These are phyloP conservation scores for Lymantria monacha DNA, from an alignment of 2,888 invertebrate genomes.

Conservation along the genomic window DNA sequence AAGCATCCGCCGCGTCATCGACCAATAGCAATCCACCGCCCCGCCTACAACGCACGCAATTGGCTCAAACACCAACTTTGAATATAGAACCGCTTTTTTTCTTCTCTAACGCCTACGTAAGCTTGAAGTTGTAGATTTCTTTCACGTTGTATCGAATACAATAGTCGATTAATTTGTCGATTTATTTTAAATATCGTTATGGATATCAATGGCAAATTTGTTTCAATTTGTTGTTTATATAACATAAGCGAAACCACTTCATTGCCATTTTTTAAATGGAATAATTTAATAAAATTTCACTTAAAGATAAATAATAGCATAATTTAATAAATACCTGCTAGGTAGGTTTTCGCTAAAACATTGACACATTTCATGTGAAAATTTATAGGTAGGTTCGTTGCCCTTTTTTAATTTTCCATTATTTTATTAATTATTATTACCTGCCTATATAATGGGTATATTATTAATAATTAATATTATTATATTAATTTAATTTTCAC, in stretches of 20 bases:
- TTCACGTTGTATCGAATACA: constrained; percentile 36
- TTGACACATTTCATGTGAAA: too few relatives aligned
- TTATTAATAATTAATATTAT: too few relatives aligned
- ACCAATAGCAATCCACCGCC: constrained; percentile 67
- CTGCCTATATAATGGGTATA: too few relatives aligned
- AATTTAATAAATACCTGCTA: too few relatives aligned
- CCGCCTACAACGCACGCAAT: constrained; percentile 74
- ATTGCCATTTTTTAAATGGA: too few relatives aligned
- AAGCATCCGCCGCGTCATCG: constrained; percentile 40
- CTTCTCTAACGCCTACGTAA: constrained; percentile 78
- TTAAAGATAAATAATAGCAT: too few relatives aligned
- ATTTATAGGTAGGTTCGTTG: too few relatives aligned
- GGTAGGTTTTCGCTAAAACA: too few relatives aligned
- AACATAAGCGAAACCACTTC: neutral
- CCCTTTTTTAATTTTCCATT: too few relatives aligned
- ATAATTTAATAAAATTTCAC: too few relatives aligned
- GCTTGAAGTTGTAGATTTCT: constrained; percentile 45
- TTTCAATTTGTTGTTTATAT: constrained; percentile 19
- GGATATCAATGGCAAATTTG: constrained; percentile 7
- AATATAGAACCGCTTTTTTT: constrained; percentile 79
- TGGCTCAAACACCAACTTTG: constrained; percentile 72
- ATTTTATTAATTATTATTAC: too few relatives aligned
- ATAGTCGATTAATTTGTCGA: constrained; percentile 24
- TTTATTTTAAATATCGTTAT: constrained; percentile 26
- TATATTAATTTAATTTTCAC: too few relatives aligned